Base-by-base conservation (phyloP, 1,140 invertebrate species). In the Dolichoris vasculosae region DNA sequence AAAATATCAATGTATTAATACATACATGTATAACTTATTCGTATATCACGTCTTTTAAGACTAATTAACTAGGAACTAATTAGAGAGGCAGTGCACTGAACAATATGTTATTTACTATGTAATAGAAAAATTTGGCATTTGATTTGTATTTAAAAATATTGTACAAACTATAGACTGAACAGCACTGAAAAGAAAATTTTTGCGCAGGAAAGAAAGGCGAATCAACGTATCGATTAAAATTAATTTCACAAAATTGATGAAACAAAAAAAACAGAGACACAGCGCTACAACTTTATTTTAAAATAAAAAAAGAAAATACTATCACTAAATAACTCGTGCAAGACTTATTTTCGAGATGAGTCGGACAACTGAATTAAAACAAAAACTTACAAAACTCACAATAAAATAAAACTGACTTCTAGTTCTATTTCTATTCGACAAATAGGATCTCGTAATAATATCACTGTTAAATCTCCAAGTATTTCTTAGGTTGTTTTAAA, bases 1-100 rank as follows among this genome's bases (percentile, higher is more conserved):
- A 89, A 86, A 87, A 85, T 87, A 87, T 88, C 89, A 89, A 85
- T 85, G 87, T n/a, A 89, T 87, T 89, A 87, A 90, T 89, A 89
- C 87, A 89, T 89, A 89, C 71, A 48, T 75, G 83, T 86, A 83
- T 87, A 46, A 84, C 71, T 86, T 86, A 89, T 78, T 83, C 23
- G 89, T 75, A 83, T 90, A 91, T 91, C 90, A 91, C 90, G 89
- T 89, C 82, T 86, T 84, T 89, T 82, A 87, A 85, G 90, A 91
- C 90, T n/a, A n/a, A n/a, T n/a, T n/a, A n/a, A n/a, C n/a, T 91
- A 91, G 90, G 89, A 89, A 90, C 90, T 89, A 90, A 91, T 89
- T 89, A 88, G 35, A 89, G 83, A 89, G 83, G 81, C 77, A 80
- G 82, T 87, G 84, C 84, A 85, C 82, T 87, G 82, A 86, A 87